phyloP scores from a whole-genome alignment of 2,113 vertebrate species.

The Tenrec ecaudatus region DNA sequence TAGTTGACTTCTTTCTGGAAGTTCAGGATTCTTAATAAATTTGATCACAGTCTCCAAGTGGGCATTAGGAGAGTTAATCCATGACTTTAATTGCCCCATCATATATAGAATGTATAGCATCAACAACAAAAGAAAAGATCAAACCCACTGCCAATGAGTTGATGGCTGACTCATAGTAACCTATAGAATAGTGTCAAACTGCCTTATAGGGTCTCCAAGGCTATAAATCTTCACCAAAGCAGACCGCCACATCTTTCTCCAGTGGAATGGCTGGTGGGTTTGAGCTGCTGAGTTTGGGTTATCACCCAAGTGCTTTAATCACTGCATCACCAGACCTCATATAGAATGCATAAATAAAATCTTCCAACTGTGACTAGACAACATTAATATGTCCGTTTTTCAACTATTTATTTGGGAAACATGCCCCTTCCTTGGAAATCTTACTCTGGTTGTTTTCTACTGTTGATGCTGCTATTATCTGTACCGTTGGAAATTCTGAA shows the following conservation, averaged over 20 bases:
- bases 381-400: too few relatives aligned
- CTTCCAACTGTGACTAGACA: neutral
- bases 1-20: slow-evolving; percentile 52
- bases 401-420: too few relatives aligned
- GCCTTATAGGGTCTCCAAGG: neutral
- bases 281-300: too few relatives aligned
- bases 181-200: neutral
- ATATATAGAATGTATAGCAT: neutral
- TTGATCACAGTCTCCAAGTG: neutral
- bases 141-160: neutral
- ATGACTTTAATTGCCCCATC: neutral
- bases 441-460: neutral
- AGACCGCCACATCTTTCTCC: too few relatives aligned
- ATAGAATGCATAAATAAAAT: neutral
- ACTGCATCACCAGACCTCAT: neutral
- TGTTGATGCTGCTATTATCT: neutral
- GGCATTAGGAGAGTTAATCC: slow-evolving; percentile 23
- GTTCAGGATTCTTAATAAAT: slow-evolving; percentile 47
- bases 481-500: slow-evolving; percentile 26
- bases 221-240: neutral
- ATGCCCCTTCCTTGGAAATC: neutral
- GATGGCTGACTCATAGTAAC: neutral
- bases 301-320: too few relatives aligned
- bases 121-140: too few relatives aligned
- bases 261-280: too few relatives aligned